Evolutionary conservation across 2,888 invertebrate genomes (phyloP).

Genomic region (Cephus sareptanus): DNA sequence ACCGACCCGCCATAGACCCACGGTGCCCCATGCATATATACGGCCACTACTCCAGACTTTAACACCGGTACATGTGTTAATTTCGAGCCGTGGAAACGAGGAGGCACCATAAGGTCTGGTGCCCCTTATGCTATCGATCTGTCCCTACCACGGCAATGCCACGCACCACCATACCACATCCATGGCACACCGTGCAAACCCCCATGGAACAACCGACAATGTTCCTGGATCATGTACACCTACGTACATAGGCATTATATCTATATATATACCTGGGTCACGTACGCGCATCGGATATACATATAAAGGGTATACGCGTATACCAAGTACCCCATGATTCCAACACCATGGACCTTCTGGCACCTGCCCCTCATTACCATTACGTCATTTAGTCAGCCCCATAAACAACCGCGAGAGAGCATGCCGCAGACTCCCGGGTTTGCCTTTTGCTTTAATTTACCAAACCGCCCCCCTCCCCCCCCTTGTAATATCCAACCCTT

Average conservation of each 20-base stretch:
- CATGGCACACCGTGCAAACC: conserved; percentile 30
- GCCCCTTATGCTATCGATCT: conserved; percentile 60
- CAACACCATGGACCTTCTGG: conserved; percentile 33
- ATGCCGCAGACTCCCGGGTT: not conserved
- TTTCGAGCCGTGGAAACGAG: conserved; percentile 31
- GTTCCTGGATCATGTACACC: conserved; percentile 33
- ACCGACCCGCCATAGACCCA: not conserved
- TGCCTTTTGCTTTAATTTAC: not conserved
- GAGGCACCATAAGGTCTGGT: conserved; percentile 60
- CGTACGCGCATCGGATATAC: not conserved
- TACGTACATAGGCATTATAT: conserved; percentile 11
- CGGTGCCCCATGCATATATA: not conserved
- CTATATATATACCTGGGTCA: not conserved
- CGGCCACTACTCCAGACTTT: not conserved
- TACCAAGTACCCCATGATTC: not conserved
- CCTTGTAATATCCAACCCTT: not conserved
- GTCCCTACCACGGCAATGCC: conserved; percentile 45
- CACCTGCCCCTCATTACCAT: conserved; percentile 44
- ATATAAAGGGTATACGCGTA: not conserved
- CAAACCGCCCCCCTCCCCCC: not conserved
- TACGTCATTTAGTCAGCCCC: conserved; percentile 32
- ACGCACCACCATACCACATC: conserved; percentile 27
- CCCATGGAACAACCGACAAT: conserved; percentile 48
- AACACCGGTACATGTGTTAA: conserved; percentile 17
- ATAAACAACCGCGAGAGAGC: not conserved